phyloP scores from a whole-genome alignment of 2,888 invertebrate species.

The Stenodema calcarata region DNA sequence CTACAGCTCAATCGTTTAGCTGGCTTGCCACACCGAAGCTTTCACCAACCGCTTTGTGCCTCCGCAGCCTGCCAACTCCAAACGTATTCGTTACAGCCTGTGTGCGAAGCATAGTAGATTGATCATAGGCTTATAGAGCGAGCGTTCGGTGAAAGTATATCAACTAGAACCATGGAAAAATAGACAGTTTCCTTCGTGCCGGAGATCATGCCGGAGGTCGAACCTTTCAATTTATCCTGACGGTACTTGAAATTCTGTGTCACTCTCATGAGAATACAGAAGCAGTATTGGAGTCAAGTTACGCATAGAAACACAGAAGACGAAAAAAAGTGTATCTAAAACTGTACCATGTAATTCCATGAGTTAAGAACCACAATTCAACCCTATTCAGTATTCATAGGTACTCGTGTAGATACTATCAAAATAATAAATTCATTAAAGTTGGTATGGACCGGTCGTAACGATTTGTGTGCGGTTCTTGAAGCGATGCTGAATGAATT shows the following conservation, averaged over 20 bases:
- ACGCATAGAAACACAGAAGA: too few species aligned
- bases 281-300: too few species aligned
- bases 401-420: too few species aligned
- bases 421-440: too few species aligned
- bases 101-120: background rate
- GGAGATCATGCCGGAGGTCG: background rate
- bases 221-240: background rate
- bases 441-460: too few species aligned
- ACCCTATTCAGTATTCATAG: too few species aligned
- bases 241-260: background rate
- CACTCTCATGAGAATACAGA: too few species aligned
- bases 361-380: too few species aligned
- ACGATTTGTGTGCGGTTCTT: too few species aligned
- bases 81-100: conserved; percentile 26
- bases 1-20: conserved; percentile 42
- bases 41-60: conserved; percentile 30
- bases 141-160: background rate
- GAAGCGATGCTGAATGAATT: too few species aligned
- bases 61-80: background rate
- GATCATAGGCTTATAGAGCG: background rate
- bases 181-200: background rate
- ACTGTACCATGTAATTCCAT: too few species aligned
- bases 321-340: too few species aligned
- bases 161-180: background rate
- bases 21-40: background rate